Conservation (phyloP, 2,113 vertebrate species). For the Rattus rattus region DNA sequence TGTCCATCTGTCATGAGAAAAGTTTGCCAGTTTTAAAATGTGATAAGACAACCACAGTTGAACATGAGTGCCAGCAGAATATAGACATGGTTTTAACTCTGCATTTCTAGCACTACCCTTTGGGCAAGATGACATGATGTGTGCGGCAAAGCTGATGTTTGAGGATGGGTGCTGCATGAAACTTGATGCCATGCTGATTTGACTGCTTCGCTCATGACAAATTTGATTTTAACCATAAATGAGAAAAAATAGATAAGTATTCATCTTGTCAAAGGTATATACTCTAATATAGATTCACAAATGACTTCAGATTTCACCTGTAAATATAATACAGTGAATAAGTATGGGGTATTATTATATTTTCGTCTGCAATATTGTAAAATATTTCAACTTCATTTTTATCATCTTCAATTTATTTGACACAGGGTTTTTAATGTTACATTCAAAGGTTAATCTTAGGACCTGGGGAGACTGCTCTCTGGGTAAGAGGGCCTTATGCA, state of each 20-base stretch:
- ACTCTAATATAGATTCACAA: background rate
- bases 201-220: background rate
- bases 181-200: background rate
- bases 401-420: constrained; percentile 38
- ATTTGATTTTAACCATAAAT: constrained; percentile 40
- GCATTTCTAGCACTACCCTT: constrained; percentile 37
- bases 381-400: constrained; percentile 7
- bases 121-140: constrained; percentile 14
- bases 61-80: constrained; percentile 51
- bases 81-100: constrained; percentile 52
- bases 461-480: too few species aligned
- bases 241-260: background rate
- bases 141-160: constrained; percentile 27
- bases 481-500: too few species aligned
- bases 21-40: constrained; percentile 67
- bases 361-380: background rate
- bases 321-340: background rate
- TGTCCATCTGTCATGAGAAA: constrained; percentile 75
- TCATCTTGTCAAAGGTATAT: background rate
- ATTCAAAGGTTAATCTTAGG: background rate
- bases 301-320: background rate
- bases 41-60: constrained; percentile 42
- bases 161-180: background rate
- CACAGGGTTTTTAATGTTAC: background rate
- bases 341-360: background rate